A percentile compares a stretch with the other conserved stretches of the same genome.
Evolutionary conservation across 1,140 invertebrate genomes (phyloP).

Genomic region (Argopecten irradians): DNA sequence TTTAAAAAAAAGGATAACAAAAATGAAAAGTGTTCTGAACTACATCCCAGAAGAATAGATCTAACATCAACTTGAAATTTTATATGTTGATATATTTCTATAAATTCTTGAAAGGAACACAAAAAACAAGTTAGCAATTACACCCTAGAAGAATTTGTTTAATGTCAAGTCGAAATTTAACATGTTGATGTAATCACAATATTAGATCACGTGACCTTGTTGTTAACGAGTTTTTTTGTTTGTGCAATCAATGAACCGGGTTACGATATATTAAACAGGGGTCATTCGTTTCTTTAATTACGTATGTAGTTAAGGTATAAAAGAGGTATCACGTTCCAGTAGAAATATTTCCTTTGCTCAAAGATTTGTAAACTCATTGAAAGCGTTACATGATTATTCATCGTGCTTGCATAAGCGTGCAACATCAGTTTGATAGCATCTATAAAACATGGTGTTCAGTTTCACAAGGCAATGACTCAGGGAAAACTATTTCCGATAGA

Average conservation of each 20-base stretch:
- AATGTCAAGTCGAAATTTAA: background rate
- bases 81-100: too few species aligned
- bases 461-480: background rate
- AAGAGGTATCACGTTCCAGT: background rate
- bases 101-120: background rate
- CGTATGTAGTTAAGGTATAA: background rate
- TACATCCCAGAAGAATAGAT: too few species aligned
- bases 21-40: too few species aligned
- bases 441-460: background rate
- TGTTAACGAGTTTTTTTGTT: background rate
- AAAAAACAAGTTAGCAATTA: background rate
- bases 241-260: background rate
- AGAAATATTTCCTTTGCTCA: background rate
- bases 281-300: background rate
- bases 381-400: background rate
- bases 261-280: background rate
- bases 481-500: background rate
- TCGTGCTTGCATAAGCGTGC: background rate
- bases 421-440: background rate
- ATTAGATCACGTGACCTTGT: background rate
- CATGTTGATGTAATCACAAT: background rate
- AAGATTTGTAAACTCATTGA: background rate
- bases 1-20: too few species aligned
- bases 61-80: too few species aligned
- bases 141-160: background rate